These are phyloP conservation scores for Delia radicum DNA, from an alignment of 1,140 invertebrate species.

Conservation along the genomic window DNA sequence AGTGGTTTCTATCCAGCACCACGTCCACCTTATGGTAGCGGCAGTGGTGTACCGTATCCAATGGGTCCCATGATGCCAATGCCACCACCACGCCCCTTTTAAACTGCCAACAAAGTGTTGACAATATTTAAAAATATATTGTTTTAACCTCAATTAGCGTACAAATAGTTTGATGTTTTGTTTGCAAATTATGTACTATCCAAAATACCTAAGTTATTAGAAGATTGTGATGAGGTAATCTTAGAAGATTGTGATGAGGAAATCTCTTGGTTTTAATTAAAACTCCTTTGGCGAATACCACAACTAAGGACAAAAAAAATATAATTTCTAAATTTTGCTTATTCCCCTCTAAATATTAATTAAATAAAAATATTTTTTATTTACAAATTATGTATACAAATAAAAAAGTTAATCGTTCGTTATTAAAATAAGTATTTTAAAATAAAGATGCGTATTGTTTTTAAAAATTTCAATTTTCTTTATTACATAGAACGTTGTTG, in stretches of 20 bases:
- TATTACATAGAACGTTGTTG: too few species aligned
- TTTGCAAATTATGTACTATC: conserved; percentile 3
- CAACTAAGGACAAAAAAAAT: neutral
- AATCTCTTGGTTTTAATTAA: neutral
- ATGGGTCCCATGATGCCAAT: conserved; percentile 62
- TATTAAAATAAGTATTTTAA: neutral
- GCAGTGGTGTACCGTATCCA: conserved; percentile 58
- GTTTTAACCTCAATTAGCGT: neutral
- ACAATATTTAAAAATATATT: neutral
- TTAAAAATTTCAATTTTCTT: too few species aligned
- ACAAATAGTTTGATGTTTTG: neutral
- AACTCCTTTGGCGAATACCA: neutral
- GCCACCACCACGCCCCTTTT: conserved; percentile 53
- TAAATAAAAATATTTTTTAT: neutral
- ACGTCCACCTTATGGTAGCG: conserved; percentile 2
- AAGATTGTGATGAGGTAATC: neutral
- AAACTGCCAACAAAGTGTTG: neutral
- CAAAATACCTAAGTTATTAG: neutral
- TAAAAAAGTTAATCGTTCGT: neutral
- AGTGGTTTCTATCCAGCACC: conserved; percentile 41
- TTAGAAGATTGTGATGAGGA: neutral
- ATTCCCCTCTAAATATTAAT: neutral
- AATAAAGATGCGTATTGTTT: neutral
- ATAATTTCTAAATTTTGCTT: neutral
- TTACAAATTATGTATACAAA: neutral